Evolutionary conservation across 2,888 invertebrate genomes (phyloP), one percentile per base, ranked within the genome.

Genomic region (Drosophila koepferae): DNA sequence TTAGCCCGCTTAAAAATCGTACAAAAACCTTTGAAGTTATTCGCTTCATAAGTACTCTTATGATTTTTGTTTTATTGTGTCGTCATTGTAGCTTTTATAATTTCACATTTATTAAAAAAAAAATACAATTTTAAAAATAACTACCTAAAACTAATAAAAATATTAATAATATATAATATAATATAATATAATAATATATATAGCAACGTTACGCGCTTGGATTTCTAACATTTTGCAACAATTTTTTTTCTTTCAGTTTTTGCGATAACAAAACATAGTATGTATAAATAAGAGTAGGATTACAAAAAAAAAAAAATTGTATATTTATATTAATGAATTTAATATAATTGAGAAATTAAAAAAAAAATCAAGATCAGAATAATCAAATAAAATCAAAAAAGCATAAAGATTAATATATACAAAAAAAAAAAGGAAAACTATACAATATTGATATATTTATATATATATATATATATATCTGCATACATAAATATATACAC

Each of bases 41-140:
- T 80, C 58, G 58, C 51, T 85, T 82, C 75, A 67, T 70, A 82
- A 75, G 63, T 86, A 86, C 72, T 63, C 76, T 81, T 80, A 76
- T 76, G 68, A 69, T 78, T 68, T 61, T 43, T 80, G n/a, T 46
- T 76, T 82, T 83, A 81, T 83, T 86, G 77, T 86, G 84, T 86
- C 77, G 80, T 84, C 72, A 80, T 81, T 86, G 74, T 83, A 73
- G 85, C 75, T 80, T 81, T 82, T 79, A 74, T 74, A 81, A 82
- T 67, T 82, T 82, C 86, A 86, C 84, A 84, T 74, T 82, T 81
- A 79, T 74, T 74, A n/a, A 58, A 58, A 60, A 84, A 28, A 85
- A 86, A 81, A 80, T 84, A 88, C 89, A 86, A 88, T 84, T 86
- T 82, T 77, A 82, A 88, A 88, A 83, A 86, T 80, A 88, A 86